phyloP scores from a whole-genome alignment of 2,888 invertebrate species.

The Eupeodes luniger region DNA sequence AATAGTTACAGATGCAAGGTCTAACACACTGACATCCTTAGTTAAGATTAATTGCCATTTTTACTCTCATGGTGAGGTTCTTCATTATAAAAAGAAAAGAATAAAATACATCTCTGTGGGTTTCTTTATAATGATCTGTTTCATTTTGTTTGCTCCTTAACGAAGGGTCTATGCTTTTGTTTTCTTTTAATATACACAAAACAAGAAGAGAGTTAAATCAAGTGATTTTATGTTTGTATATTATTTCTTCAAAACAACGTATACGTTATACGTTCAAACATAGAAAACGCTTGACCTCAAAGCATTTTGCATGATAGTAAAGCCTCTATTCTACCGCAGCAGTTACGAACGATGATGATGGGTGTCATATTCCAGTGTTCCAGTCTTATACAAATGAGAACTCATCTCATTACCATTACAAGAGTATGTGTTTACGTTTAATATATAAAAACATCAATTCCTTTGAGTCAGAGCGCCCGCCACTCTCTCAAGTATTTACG shows the following conservation, averaged over 20 bases:
- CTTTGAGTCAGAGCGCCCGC: neutral
- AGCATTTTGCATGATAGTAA: conserved; percentile 4
- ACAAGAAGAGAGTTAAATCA: neutral
- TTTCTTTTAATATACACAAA: neutral
- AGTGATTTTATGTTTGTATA: conserved; percentile 31
- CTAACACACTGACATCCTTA: conserved; percentile 60
- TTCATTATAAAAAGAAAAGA: neutral
- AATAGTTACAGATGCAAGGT: neutral
- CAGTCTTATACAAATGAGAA: conserved; percentile 9
- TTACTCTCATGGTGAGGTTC: conserved; percentile 11
- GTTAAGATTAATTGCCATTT: conserved; percentile 63
- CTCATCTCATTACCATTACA: conserved; percentile 39
- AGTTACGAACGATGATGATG: conserved; percentile 9
- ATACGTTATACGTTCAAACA: neutral
- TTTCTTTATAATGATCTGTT: conserved; percentile 26
- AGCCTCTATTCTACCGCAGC: neutral
- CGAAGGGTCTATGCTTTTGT: conserved; percentile 31
- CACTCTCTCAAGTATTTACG: conserved; percentile 1
- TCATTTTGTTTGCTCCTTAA: neutral
- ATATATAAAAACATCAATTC: neutral
- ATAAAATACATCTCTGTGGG: neutral
- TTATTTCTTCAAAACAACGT: neutral
- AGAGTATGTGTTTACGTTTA: neutral
- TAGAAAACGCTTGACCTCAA: conserved; percentile 51
- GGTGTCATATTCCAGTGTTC: conserved; percentile 19